Evolutionary conservation across 2,113 vertebrate species (phyloP), one percentile per base, ranked within the genome.

Genomic region (Procavia capensis): DNA sequence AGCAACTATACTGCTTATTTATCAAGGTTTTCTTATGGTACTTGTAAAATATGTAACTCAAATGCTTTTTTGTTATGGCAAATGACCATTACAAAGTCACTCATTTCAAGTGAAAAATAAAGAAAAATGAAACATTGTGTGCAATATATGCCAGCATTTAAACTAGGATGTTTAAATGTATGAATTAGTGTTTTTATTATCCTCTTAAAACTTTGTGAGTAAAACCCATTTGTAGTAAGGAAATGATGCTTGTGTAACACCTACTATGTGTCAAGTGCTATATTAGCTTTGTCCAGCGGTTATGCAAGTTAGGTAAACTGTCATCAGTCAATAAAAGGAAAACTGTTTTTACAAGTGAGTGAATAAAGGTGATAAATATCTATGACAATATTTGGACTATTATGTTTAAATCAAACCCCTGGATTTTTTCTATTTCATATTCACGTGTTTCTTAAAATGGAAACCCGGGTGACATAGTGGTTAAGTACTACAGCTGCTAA

Each of bases 51-150:
- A 63, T 84, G 29, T 64, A 25, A n/a, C 16, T 88, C 91, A 90
- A 90, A 83, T 85, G 8, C 24, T 3, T 79, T 78, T 92, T 91
- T 94, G 85, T 16, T 85, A 9, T 13, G 64, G 57, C 89, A 87
- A 94, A 78, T 57, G 31, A 84, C 31, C 29, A 91, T 57, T 2
- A 85, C 50, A 17, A 24, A 41, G 9, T 0, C 25, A 88, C 74
- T 90, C 66, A 78, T 85, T 80, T 87, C 9, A 43, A 13, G 79
- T 95, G 94, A 89, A 96, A 93, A 78, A 68, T 68, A 66, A 85
- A 89, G 10, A 22, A 4, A 95, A 90, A 81, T 79, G 36, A 95
- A 95, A 85, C 6, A 75, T 27, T 72, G 29, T 74, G 34, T 2
- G 74, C 83, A 64, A 27, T 63, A 74, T 70, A 24, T 47, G 8